phyloP scores from a whole-genome alignment of 2,888 invertebrate genomes.

The Patella depressa region DNA sequence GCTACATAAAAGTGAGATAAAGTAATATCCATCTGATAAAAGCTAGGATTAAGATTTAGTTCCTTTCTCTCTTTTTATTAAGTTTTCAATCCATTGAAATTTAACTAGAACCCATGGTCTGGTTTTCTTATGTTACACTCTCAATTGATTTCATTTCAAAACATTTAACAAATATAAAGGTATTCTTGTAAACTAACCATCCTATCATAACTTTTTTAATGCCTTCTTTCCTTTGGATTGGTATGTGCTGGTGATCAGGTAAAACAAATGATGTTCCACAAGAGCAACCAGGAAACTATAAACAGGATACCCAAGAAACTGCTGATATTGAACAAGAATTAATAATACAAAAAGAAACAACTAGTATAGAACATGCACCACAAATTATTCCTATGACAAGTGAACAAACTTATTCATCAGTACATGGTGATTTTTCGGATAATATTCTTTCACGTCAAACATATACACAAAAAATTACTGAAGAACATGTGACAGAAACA shows the following conservation, averaged over 20 bases:
- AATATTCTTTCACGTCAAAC: neutral
- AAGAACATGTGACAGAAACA: neutral
- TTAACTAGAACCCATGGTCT: conserved; percentile 14
- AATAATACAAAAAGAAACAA: neutral
- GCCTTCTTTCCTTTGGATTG: conserved; percentile 43
- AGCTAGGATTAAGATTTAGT: neutral
- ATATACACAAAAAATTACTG: neutral
- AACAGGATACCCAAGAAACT: conserved; percentile 8
- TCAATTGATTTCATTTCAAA: conserved; percentile 13
- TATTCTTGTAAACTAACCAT: conserved; percentile 25
- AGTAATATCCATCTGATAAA: conserved; percentile 1
- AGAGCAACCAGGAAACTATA: conserved; percentile 7
- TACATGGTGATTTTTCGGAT: neutral
- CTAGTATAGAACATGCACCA: neutral
- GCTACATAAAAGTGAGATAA: neutral
- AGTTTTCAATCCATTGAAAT: neutral
- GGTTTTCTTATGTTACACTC: conserved; percentile 12
- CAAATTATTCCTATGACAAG: neutral
- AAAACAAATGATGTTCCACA: conserved; percentile 19
- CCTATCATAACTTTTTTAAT: conserved; percentile 38
- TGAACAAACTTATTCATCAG: neutral
- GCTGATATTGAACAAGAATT: conserved; percentile 15
- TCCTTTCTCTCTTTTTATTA: conserved; percentile 12
- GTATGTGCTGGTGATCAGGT: conserved; percentile 38
- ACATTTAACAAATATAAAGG: neutral